Percentiles rank a stretch among this genome's conserved stretches.
Conservation (phyloP, 30 jellyfish, hydroid and myxozoan species). For the Aurelia coerulea region DNA sequence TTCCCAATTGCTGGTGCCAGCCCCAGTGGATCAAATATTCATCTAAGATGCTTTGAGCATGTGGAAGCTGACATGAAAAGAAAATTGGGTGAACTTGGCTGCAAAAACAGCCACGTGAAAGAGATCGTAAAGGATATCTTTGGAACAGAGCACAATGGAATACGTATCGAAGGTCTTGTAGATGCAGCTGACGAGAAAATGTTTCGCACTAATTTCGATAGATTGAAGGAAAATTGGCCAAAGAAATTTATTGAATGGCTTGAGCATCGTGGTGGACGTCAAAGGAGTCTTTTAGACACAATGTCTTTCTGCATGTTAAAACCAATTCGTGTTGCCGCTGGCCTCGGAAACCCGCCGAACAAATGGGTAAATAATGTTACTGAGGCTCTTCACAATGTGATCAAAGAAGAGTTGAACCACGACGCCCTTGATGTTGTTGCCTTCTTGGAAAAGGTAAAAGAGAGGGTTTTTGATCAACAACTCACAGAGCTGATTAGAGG, state of each 20-base stretch:
- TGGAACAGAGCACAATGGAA: constrained; percentile 18
- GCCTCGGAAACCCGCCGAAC: constrained; percentile 50
- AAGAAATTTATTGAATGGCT: constrained; percentile 14
- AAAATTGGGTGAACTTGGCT: not conserved
- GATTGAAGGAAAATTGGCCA: not conserved
- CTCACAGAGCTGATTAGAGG: constrained; percentile 14
- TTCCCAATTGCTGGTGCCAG: constrained; percentile 15
- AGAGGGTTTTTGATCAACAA: constrained; percentile 15
- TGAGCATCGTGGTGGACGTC: constrained; percentile 10
- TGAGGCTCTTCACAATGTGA: constrained; percentile 19
- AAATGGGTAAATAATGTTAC: constrained; percentile 33
- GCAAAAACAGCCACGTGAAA: not conserved
- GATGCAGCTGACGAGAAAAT: not conserved
- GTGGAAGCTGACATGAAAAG: constrained; percentile 10
- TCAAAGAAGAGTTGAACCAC: constrained; percentile 21
- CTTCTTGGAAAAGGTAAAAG: not conserved
- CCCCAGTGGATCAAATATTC: constrained; percentile 9
- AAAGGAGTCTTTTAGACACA: constrained; percentile 3
- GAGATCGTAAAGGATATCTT: not conserved
- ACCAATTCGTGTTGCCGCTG: constrained; percentile 48
- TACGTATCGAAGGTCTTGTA: constrained; percentile 19
- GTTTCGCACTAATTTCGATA: constrained; percentile 1
- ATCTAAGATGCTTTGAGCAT: constrained; percentile 39
- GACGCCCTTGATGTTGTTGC: constrained; percentile 10
- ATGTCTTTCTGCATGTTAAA: constrained; percentile 18